Percentiles rank a stretch among this genome's conserved stretches.
phyloP scores from a whole-genome alignment of 2,888 invertebrate genomes.

The Leptinotarsa rubiginosa region DNA sequence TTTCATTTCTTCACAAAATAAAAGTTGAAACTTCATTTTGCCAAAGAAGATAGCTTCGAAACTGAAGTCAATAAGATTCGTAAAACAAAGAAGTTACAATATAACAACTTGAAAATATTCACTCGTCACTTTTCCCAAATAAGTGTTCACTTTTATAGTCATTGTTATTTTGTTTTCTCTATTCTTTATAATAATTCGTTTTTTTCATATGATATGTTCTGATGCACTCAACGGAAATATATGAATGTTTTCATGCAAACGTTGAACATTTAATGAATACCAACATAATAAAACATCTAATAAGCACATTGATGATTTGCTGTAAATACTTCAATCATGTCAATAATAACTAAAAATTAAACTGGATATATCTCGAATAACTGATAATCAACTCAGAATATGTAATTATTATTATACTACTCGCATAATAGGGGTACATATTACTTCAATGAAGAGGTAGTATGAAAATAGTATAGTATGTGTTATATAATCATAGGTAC shows the following conservation, averaged over 20 bases:
- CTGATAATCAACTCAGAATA: neutral
- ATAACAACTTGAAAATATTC: too few species aligned
- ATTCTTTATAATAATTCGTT: too few species aligned
- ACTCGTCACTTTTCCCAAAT: too few species aligned
- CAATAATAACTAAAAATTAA: constrained; percentile 3
- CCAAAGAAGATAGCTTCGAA: too few species aligned
- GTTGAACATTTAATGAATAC: constrained; percentile 5
- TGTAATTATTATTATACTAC: constrained; percentile 2
- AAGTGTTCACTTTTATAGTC: too few species aligned
- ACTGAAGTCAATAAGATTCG: too few species aligned
- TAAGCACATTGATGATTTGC: neutral
- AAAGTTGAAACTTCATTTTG: too few species aligned
- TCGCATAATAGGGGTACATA: neutral
- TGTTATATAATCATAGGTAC: constrained; percentile 5
- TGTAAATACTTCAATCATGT: neutral
- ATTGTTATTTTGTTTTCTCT: too few species aligned
- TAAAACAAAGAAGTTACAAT: too few species aligned
- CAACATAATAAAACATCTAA: neutral
- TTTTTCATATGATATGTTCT: neutral
- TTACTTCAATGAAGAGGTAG: constrained; percentile 7
- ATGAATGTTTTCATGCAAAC: neutral
- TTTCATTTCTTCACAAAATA: too few species aligned
- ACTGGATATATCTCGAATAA: neutral
- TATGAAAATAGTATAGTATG: neutral
- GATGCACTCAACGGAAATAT: neutral